phyloP scores from a whole-genome alignment of 1,140 invertebrate species.

The Globodera rostochiensis region DNA sequence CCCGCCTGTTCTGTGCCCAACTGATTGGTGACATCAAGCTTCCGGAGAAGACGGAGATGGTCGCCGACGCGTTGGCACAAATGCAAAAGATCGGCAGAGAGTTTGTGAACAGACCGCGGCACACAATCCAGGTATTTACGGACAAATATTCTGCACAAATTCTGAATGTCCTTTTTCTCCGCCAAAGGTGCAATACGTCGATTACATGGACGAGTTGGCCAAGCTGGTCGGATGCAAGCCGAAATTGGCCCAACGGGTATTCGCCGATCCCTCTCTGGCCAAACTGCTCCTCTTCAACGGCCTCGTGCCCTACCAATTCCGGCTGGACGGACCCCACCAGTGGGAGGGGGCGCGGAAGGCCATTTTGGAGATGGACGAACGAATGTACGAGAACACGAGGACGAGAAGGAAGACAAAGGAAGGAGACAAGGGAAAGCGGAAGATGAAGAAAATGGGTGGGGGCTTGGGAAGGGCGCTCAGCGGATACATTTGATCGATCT shows the following conservation, averaged over 20 bases:
- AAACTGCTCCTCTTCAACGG: conserved; percentile 47
- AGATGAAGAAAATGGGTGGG: neutral
- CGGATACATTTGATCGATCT: neutral
- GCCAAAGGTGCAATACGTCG: conserved; percentile 45
- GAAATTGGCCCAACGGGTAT: neutral
- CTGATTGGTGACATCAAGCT: conserved; percentile 36
- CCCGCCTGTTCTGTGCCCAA: conserved; percentile 48
- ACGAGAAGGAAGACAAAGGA: neutral
- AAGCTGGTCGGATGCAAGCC: conserved; percentile 43
- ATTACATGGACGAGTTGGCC: conserved; percentile 55
- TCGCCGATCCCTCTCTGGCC: conserved; percentile 44
- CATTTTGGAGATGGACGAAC: conserved; percentile 26
- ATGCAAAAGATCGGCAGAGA: conserved; percentile 25
- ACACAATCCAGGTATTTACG: conserved; percentile 43
- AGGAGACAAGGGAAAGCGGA: neutral
- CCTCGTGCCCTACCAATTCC: conserved; percentile 43
- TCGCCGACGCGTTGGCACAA: conserved; percentile 3
- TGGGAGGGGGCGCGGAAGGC: conserved; percentile 42
- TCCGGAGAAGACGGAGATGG: conserved; percentile 35
- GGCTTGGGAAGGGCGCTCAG: neutral
- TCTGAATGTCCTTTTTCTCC: neutral
- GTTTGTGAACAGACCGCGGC: conserved; percentile 45
- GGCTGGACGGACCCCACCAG: conserved; percentile 19
- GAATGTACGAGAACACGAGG: conserved; percentile 20
- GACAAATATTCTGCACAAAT: neutral